Base-by-base conservation (phyloP, 2,113 vertebrate species). In the Himantopus leucocephalus region DNA sequence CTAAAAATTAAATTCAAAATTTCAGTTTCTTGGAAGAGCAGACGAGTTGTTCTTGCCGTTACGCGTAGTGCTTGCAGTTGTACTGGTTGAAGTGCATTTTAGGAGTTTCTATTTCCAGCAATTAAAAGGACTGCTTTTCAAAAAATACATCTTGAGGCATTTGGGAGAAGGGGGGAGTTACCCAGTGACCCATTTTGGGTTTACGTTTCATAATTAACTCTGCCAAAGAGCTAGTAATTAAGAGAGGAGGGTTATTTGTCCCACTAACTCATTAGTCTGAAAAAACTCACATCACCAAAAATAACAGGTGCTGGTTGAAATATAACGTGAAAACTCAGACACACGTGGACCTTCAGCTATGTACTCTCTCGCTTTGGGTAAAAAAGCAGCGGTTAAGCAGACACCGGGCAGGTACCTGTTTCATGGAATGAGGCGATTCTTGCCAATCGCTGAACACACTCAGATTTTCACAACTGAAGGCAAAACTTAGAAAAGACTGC, bases 321-420 rank as follows among this genome's bases (percentile, higher is more conserved):
- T 10, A 7, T 1, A 3, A 24, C 1, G 16, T 52, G 63, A 43
- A 16, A 43, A 32, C 4, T 4, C 10, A 26, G n/a, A 7, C 9
- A 3, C 2, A 34, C 3, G 0, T 1, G n/a, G 47, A 18, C 41
- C 70, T 16, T 19, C 59, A 13, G 80, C 37, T 20, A 1, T 19
- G 4, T 8, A 18, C 2, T 32, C 29, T 27, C 55, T 15, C 16
- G 24, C 55, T 52, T 14, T 35, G 58, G 68, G 48, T 21, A 7
- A 6, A 26, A 16, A 18, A 7, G 10, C 21, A 10, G 30, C 6
- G 3, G 7, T 41, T 1, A 5, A n/a, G 55, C 67, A 22, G 30
- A 27, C 45, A 13, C 4, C 22, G 8, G 30, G 11, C 3, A 12
- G 8, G 4, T 4, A 3, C 63, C 4, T 7, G 66, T 27, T 39